Percentiles rank a stretch among this genome's conserved stretches.
phyloP scores from a whole-genome alignment of 1,140 invertebrate species.

The Acromyrmex echinatior region DNA sequence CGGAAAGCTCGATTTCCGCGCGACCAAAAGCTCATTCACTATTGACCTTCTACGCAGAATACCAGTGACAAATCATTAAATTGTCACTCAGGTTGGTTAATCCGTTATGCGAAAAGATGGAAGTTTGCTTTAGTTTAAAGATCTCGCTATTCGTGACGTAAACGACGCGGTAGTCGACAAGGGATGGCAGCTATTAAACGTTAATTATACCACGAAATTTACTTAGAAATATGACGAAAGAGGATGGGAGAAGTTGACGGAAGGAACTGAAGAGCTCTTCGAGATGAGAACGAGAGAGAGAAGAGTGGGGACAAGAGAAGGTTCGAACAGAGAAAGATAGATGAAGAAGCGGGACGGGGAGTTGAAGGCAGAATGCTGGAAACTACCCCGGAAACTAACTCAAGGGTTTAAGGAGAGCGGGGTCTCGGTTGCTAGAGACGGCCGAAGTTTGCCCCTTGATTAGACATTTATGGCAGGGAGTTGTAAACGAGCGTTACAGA shows the following conservation, averaged over 20 bases:
- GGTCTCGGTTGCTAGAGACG: slow-evolving; percentile 29
- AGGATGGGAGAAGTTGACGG: not conserved
- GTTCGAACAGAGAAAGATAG: slow-evolving; percentile 1
- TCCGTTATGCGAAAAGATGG: slow-evolving; percentile 34
- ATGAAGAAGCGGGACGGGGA: not conserved
- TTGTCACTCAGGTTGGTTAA: slow-evolving; percentile 33
- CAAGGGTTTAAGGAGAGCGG: slow-evolving; percentile 63
- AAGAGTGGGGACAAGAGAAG: not conserved
- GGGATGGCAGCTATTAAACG: slow-evolving; percentile 44
- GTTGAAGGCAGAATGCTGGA: slow-evolving; percentile 60
- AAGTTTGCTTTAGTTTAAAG: slow-evolving; percentile 7
- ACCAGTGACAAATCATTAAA: slow-evolving; percentile 35
- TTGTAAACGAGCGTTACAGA: slow-evolving; percentile 70
- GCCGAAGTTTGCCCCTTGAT: slow-evolving; percentile 72
- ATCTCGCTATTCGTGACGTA: slow-evolving; percentile 27
- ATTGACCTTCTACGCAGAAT: not conserved
- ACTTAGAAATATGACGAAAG: slow-evolving; percentile 62
- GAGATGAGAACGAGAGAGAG: not conserved
- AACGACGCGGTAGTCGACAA: slow-evolving; percentile 5
- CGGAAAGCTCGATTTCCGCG: not conserved
- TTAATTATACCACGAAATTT: slow-evolving; percentile 64
- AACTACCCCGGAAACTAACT: slow-evolving; percentile 73
- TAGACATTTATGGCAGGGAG: slow-evolving; percentile 74
- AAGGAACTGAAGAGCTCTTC: slow-evolving; percentile 7
- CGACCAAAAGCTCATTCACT: not conserved